Percentiles rank a stretch among this genome's conserved stretches.
Conservation (phyloP, 2,888 invertebrate species). For the Polydrusus cervinus region DNA sequence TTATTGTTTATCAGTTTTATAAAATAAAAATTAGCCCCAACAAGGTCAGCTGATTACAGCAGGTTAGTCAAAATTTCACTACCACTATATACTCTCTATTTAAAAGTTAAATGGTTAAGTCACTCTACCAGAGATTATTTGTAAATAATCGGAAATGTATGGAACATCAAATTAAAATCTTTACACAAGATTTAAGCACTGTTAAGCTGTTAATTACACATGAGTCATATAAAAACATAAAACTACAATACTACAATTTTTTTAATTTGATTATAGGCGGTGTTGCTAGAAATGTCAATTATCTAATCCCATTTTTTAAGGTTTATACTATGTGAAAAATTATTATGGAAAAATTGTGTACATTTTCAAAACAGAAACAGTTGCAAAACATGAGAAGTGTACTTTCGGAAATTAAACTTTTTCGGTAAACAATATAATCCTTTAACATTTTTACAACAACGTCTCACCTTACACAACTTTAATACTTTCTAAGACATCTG, state of each 20-base stretch:
- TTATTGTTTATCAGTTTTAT: not conserved
- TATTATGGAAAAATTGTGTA: too few species aligned
- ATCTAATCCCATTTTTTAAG: not conserved
- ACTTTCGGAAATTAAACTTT: too few species aligned
- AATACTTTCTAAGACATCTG: not conserved
- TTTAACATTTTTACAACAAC: too few species aligned
- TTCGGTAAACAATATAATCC: too few species aligned
- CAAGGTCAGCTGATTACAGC: constrained; percentile 41
- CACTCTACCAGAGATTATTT: not conserved
- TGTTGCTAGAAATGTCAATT: constrained; percentile 33
- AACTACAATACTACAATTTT: constrained; percentile 15
- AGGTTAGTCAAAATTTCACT: constrained; percentile 13
- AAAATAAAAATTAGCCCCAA: constrained; percentile 8
- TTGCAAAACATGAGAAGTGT: too few species aligned
- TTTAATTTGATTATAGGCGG: constrained; percentile 19
- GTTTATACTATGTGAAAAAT: too few species aligned
- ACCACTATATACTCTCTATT: not conserved
- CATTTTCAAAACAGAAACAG: too few species aligned
- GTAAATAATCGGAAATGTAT: not conserved
- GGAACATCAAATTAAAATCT: not conserved
- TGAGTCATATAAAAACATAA: constrained; percentile 27
- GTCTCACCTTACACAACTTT: too few species aligned
- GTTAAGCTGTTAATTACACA: constrained; percentile 10
- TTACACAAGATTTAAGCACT: not conserved
- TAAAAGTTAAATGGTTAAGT: not conserved